Evolutionary conservation across 1,140 invertebrate genomes (phyloP).

Genomic region (Drosophila aff.): DNA sequence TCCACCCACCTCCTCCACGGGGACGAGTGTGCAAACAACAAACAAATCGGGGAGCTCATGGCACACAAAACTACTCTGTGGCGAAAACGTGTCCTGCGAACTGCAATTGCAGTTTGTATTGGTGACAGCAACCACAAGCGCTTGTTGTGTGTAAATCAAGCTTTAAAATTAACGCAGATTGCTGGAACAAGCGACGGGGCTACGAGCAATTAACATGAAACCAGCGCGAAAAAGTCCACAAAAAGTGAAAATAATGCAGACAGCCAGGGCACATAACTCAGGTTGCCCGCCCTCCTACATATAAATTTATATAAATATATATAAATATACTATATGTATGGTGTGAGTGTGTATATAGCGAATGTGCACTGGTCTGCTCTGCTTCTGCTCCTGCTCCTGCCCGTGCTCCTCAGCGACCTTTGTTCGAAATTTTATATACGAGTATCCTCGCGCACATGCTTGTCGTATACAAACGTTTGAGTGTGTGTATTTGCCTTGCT

Average conservation of each 20-base stretch:
- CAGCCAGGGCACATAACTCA: slow-evolving; percentile 55
- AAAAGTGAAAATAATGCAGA: slow-evolving; percentile 65
- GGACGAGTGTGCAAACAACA: slow-evolving; percentile 20
- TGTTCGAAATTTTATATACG: slow-evolving; percentile 68
- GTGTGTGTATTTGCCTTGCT: slow-evolving; percentile 64
- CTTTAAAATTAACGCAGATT: slow-evolving; percentile 84
- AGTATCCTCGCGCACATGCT: slow-evolving; percentile 13
- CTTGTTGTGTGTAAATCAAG: slow-evolving; percentile 79
- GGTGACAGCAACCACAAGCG: slow-evolving; percentile 19
- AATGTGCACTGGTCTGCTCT: slow-evolving; percentile 73
- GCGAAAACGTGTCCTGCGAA: slow-evolving; percentile 26
- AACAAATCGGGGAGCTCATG: slow-evolving; percentile 35
- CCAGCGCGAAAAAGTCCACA: slow-evolving; percentile 56
- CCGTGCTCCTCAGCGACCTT: slow-evolving; percentile 70
- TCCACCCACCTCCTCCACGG: not conserved
- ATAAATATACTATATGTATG: slow-evolving; percentile 6
- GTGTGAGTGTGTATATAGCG: slow-evolving; percentile 46
- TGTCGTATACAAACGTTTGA: slow-evolving; percentile 32
- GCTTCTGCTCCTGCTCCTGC: slow-evolving; percentile 6
- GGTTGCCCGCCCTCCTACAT: slow-evolving; percentile 25
- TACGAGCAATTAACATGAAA: slow-evolving; percentile 82
- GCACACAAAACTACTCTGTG: slow-evolving; percentile 45
- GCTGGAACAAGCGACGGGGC: slow-evolving; percentile 78
- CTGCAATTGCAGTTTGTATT: slow-evolving; percentile 19
- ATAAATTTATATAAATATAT: slow-evolving; percentile 18